Conservation (phyloP, 2,888 invertebrate species). For the Sminthurinus aureus region DNA sequence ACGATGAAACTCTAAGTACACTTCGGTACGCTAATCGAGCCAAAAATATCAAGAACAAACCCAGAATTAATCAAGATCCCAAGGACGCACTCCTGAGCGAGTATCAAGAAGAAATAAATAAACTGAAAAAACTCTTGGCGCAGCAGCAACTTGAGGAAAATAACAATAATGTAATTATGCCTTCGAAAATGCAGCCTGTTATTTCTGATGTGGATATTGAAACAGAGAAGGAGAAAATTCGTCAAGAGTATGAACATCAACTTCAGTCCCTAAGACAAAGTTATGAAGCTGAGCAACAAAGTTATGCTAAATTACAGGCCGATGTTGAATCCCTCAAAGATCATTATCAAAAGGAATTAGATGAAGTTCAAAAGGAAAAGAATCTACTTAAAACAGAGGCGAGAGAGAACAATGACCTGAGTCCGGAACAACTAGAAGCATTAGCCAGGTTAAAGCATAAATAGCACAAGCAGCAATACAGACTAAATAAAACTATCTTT, state of each 20-base stretch:
- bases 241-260: slow-evolving; percentile 68
- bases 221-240: slow-evolving; percentile 63
- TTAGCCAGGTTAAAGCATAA: slow-evolving; percentile 64
- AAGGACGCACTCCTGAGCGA: slow-evolving; percentile 85
- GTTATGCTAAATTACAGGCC: slow-evolving; percentile 69
- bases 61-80: slow-evolving; percentile 80
- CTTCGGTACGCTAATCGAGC: slow-evolving; percentile 84
- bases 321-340: slow-evolving; percentile 69
- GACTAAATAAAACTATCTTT: not conserved
- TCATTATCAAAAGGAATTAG: slow-evolving; percentile 68
- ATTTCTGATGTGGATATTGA: slow-evolving; percentile 52
- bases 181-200: not conserved
- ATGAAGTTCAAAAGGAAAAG: slow-evolving; percentile 60
- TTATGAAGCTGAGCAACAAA: slow-evolving; percentile 69
- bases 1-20: slow-evolving; percentile 83
- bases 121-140: slow-evolving; percentile 70
- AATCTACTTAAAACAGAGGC: not conserved
- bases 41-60: slow-evolving; percentile 85
- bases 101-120: slow-evolving; percentile 83
- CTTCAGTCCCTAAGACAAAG: slow-evolving; percentile 65
- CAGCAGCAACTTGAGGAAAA: slow-evolving; percentile 44
- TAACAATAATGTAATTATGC: not conserved
- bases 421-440: slow-evolving; percentile 64
- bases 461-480: not conserved
- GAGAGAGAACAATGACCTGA: slow-evolving; percentile 34